Evolutionary conservation across 2,113 vertebrate genomes (phyloP).

Genomic region (Amphiprion ocellaris): DNA sequence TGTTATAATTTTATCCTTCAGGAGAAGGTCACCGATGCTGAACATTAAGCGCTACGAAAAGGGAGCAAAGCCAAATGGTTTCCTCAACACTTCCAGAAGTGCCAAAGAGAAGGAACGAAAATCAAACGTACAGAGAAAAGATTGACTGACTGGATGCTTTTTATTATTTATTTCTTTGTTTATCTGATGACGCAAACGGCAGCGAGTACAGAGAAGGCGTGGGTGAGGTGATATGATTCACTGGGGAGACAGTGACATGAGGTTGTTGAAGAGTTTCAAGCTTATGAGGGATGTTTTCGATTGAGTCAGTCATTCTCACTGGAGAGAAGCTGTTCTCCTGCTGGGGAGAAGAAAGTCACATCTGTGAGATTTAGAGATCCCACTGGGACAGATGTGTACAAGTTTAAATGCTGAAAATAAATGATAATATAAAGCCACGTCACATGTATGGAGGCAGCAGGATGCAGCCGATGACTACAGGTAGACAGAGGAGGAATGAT

Average conservation of each 20-base stretch:
- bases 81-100: neutral
- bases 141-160: conserved; percentile 44
- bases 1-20: conserved; percentile 1
- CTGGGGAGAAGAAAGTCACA: conserved; percentile 11
- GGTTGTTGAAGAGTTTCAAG: conserved; percentile 55
- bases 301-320: conserved; percentile 45
- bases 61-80: neutral
- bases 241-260: conserved; percentile 31
- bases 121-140: conserved; percentile 22
- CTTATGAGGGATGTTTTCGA: conserved; percentile 47
- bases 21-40: neutral
- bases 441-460: neutral
- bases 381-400: neutral
- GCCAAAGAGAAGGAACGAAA: conserved; percentile 15
- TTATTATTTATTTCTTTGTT: conserved; percentile 37
- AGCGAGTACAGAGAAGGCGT: conserved; percentile 55
- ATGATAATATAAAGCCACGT: neutral
- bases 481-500: neutral
- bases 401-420: neutral
- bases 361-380: conserved; percentile 31
- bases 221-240: conserved; percentile 73
- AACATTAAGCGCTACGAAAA: neutral
- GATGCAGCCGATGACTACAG: neutral
- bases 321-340: conserved; percentile 22
- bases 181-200: conserved; percentile 54